Conservation (phyloP, 1,140 invertebrate genomes). For the Neodiprion virginianus region DNA sequence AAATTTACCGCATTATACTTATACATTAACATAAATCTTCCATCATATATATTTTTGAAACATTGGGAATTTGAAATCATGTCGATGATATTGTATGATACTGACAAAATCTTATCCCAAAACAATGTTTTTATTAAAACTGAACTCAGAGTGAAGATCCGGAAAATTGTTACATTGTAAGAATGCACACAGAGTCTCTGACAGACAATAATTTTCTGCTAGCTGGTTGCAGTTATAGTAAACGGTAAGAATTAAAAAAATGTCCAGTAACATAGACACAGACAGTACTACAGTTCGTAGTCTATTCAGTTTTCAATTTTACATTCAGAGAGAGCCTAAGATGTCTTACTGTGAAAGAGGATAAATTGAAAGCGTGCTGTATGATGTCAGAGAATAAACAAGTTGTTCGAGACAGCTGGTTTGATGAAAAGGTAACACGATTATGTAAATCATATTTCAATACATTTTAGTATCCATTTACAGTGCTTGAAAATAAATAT, state of each 20-base stretch:
- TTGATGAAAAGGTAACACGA: slow-evolving; percentile 64
- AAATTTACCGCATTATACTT: not conserved
- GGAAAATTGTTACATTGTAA: slow-evolving; percentile 73
- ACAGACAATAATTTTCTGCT: slow-evolving; percentile 62
- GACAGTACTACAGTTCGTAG: not conserved
- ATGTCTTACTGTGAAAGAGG: slow-evolving; percentile 62
- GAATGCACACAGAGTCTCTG: slow-evolving; percentile 43
- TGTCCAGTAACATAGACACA: not conserved
- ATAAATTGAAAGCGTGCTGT: slow-evolving; percentile 62
- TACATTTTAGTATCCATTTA: slow-evolving; percentile 9
- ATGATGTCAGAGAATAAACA: slow-evolving; percentile 71
- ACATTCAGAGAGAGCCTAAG: slow-evolving; percentile 62
- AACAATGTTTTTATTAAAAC: not conserved
- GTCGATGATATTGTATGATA: too few relatives aligned
- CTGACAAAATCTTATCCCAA: too few relatives aligned
- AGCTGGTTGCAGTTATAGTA: slow-evolving; percentile 66
- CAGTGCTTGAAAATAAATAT: not conserved
- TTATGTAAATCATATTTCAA: not conserved
- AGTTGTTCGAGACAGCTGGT: slow-evolving; percentile 70
- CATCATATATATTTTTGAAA: slow-evolving; percentile 6
- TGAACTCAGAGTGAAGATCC: slow-evolving; percentile 63
- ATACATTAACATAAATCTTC: not conserved
- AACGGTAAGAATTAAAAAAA: slow-evolving; percentile 56
- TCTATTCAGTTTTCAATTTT: not conserved
- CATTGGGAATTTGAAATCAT: not conserved